A percentile compares a stretch with the other conserved stretches of the same genome.
Evolutionary conservation across 1,140 invertebrate genomes (phyloP).

Genomic region (Hyles euphorbiae): DNA sequence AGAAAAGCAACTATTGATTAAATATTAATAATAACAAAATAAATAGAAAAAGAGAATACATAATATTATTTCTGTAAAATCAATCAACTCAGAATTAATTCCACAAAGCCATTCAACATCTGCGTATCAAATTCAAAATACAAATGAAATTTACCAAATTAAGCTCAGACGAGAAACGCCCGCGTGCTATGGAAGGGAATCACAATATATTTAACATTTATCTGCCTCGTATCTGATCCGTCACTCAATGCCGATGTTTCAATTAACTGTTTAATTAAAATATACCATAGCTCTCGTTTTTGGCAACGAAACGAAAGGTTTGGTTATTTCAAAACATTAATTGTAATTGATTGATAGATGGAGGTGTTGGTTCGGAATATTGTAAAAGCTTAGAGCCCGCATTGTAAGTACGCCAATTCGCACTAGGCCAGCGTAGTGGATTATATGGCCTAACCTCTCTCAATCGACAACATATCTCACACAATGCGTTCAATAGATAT

Average conservation of each 20-base stretch:
- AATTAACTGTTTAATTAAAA: conserved; percentile 17
- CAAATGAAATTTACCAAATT: conserved; percentile 33
- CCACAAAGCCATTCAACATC: conserved; percentile 24
- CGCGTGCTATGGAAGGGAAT: neutral
- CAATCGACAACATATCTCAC: too few species aligned
- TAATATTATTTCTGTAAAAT: too few species aligned
- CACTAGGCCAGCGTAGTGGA: too few species aligned
- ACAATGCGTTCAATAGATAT: too few species aligned
- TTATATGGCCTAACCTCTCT: too few species aligned
- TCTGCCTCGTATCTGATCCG: conserved; percentile 9
- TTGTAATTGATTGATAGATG: neutral
- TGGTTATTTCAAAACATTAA: neutral
- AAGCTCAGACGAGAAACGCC: conserved; percentile 16
- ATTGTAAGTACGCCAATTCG: too few species aligned
- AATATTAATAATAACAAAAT: too few species aligned
- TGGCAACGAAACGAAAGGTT: neutral
- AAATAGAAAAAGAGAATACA: too few species aligned
- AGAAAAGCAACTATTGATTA: too few species aligned
- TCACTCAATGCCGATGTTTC: conserved; percentile 9
- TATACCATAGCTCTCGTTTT: neutral
- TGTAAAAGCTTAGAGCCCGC: too few species aligned
- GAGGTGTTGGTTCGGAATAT: too few species aligned
- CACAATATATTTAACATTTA: conserved; percentile 18
- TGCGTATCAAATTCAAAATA: conserved; percentile 30
- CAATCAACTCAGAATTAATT: conserved; percentile 28